Evolutionary conservation across 2,113 vertebrate species (phyloP).

Genomic region (Indicator maculatus): DNA sequence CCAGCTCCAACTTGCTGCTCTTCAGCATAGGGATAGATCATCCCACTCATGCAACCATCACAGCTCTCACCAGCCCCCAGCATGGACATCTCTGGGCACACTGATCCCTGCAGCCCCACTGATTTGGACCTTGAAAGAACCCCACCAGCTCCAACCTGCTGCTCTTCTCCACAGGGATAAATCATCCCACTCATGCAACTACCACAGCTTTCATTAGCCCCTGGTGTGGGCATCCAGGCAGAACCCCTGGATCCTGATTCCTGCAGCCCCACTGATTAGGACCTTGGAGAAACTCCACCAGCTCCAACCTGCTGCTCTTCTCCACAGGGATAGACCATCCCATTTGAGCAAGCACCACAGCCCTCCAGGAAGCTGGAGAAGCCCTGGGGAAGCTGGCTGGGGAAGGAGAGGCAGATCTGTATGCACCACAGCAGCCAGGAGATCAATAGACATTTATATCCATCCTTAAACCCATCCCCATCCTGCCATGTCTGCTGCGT

Average conservation of each 20-base stretch:
- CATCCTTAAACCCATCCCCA: background rate
- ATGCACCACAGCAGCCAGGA: background rate
- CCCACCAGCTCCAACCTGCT: background rate
- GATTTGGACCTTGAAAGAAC: too few species aligned
- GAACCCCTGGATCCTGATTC: too few species aligned
- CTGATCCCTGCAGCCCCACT: too few species aligned
- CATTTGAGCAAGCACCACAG: background rate
- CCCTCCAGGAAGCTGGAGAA: background rate
- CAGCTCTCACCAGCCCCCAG: too few species aligned
- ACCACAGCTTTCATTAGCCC: background rate
- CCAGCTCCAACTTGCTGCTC: too few species aligned
- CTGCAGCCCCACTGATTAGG: too few species aligned
- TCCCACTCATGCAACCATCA: too few species aligned
- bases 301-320: background rate
- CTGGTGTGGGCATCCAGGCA: too few species aligned
- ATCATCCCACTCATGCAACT: background rate
- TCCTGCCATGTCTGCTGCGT: background rate
- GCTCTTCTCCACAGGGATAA: background rate
- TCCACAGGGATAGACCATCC: background rate
- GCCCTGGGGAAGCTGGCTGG: background rate
- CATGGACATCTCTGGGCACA: too few species aligned
- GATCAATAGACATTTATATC: background rate
- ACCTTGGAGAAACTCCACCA: background rate
- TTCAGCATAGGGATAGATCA: too few species aligned
- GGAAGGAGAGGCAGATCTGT: background rate